Evolutionary conservation across 2,797 vertebrate genomes (phyloP).

Genomic region (Phoxinus dragarum): DNA sequence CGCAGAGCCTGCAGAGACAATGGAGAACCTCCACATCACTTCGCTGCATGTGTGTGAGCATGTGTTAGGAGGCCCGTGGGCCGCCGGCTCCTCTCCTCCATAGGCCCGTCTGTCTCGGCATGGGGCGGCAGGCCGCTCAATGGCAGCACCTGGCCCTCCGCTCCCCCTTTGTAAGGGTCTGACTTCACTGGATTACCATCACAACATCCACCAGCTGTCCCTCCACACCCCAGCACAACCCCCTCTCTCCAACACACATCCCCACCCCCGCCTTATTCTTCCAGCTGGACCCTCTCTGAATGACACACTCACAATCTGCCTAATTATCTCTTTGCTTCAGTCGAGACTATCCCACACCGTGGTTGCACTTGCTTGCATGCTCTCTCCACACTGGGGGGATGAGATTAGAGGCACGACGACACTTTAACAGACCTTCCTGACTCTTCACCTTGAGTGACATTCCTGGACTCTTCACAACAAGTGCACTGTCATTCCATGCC

Average conservation of each 20-base stretch:
- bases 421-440: constrained; percentile 75
- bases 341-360: constrained; percentile 63
- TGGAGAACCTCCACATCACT: constrained; percentile 44
- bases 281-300: constrained; percentile 84
- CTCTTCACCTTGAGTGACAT: constrained; percentile 70
- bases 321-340: constrained; percentile 82
- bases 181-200: constrained; percentile 88
- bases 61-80: constrained; percentile 61
- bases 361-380: constrained; percentile 61
- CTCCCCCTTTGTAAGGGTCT: constrained; percentile 82
- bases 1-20: constrained; percentile 57
- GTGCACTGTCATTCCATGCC: constrained; percentile 61
- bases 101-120: constrained; percentile 81
- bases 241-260: constrained; percentile 53
- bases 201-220: constrained; percentile 90
- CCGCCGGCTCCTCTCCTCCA: constrained; percentile 77
- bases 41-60: constrained; percentile 63
- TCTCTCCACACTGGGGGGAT: constrained; percentile 61
- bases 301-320: constrained; percentile 85
- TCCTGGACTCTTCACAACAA: constrained; percentile 71
- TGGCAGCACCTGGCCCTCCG: constrained; percentile 86
- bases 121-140: constrained; percentile 82
- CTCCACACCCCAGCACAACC: constrained; percentile 65
- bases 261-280: constrained; percentile 72
- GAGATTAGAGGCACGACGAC: constrained; percentile 64